A percentile compares a stretch with the other conserved stretches of the same genome.
Evolutionary conservation across 2,113 vertebrate genomes (phyloP).

Genomic region (Sander vitreus): DNA sequence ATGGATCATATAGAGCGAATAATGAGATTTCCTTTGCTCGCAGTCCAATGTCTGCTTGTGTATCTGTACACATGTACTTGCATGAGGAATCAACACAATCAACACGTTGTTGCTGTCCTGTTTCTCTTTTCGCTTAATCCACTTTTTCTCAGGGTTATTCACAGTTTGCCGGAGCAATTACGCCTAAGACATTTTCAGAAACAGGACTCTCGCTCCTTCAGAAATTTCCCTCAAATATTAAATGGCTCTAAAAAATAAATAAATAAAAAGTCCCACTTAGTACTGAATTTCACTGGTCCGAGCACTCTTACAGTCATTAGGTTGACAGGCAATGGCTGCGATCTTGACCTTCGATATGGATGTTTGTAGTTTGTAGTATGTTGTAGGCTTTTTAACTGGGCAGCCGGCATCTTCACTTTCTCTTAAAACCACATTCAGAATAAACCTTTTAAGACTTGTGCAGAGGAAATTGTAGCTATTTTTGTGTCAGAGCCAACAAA

Average conservation of each 20-base stretch:
- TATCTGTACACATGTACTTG: neutral
- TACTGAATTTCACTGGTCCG: conserved; percentile 24
- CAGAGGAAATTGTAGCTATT: conserved; percentile 53
- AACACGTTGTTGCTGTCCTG: neutral
- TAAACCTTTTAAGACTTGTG: conserved; percentile 23
- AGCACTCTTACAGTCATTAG: conserved; percentile 30
- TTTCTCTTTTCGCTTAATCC: conserved; percentile 47
- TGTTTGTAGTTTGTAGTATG: conserved; percentile 49
- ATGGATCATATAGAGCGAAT: conserved; percentile 21
- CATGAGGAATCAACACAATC: conserved; percentile 25
- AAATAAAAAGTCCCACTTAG: neutral
- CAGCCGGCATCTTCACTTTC: conserved; percentile 2
- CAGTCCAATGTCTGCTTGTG: neutral
- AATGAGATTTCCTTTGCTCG: conserved; percentile 43
- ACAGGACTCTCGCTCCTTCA: conserved; percentile 3
- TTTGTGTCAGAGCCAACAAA: conserved; percentile 54
- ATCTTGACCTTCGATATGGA: conserved; percentile 50
- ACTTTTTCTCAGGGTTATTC: conserved; percentile 41
- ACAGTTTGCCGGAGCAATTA: conserved; percentile 62
- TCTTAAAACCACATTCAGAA: conserved; percentile 27
- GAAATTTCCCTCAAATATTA: conserved; percentile 60
- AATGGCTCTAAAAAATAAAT: conserved; percentile 29
- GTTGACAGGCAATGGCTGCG: conserved; percentile 38
- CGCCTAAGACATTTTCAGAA: conserved; percentile 49
- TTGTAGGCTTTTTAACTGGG: conserved; percentile 43